These are phyloP conservation scores for Atrichornis clamosus DNA, from an alignment of 2,113 vertebrate genomes.

Conservation along the genomic window DNA sequence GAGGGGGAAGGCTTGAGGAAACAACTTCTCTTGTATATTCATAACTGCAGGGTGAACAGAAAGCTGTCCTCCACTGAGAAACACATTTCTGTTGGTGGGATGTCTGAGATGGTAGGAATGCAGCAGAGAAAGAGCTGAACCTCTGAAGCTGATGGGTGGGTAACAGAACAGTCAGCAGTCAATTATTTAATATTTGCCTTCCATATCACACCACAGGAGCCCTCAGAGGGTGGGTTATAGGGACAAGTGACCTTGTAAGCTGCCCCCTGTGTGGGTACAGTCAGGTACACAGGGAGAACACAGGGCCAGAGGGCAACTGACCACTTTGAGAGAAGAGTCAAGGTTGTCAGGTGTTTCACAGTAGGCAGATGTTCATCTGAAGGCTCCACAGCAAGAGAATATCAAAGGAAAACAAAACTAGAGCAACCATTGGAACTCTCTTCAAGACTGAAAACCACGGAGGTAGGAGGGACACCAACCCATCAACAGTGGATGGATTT, in stretches of 20 bases:
- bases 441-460: slow-evolving; percentile 39
- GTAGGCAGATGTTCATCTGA: neutral
- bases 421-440: slow-evolving; percentile 60
- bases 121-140: neutral
- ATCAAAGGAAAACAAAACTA: slow-evolving; percentile 50
- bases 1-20: neutral
- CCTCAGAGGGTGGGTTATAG: neutral
- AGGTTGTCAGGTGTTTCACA: neutral
- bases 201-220: neutral
- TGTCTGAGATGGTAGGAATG: neutral
- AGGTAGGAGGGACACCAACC: slow-evolving; percentile 37
- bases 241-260: accelerated
- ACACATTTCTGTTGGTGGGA: neutral
- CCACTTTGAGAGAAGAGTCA: neutral
- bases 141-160: neutral
- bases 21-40: accelerated
- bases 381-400: neutral
- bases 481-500: slow-evolving; percentile 49
- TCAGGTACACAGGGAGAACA: neutral
- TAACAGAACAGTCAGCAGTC: neutral
- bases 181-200: neutral
- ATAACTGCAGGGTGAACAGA: neutral
- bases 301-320: neutral
- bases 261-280: neutral
- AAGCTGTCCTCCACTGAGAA: neutral